Evolutionary conservation across 2,888 invertebrate species (phyloP), one percentile per base, ranked within the genome.

Genomic region (Chorisops tibialis): DNA sequence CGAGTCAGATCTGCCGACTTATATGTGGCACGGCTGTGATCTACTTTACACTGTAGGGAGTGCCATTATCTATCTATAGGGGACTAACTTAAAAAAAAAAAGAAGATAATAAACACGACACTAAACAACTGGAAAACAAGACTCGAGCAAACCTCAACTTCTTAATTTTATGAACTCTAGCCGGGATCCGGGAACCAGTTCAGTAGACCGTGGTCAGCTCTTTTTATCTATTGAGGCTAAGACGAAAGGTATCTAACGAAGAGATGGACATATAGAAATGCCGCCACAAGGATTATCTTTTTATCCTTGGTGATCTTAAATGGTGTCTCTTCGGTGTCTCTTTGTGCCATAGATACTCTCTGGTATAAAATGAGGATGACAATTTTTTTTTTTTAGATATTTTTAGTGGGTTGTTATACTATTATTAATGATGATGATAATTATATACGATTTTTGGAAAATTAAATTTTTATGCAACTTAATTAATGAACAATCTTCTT

Each of bases 241-340:
- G 47, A 22, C 39, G 38, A 22, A 24, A 19, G 35, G 16, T 47
- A 37, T n/a, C n/a, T 38, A 38, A 59, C 59, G 48, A 59, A 48
- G 22, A 4, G 48, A 59, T 59, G 59, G 59, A 59, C 59, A 59
- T n/a, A n/a, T 47, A 59, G 59, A 59, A 59, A 59, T 59, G 59
- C 59, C 59, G 59, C 59, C 59, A 21, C 39, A 16, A 48, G 59
- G 47, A 59, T 59, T 59, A 59, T 59, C 48, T 47, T 14, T 38
- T 59, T 59, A 59, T 59, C 59, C 59, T 48, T 38, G 35, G 14
- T 59, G 59, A 59, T 59, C 59, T 59, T 59, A 59, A 59, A 48
- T 48, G 59, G 47, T 59, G 30, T 59, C 48, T 59, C 24, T 19
- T 47, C 37, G 59, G 45, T 59, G 48, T 45, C 37, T 47, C 59